Evolutionary conservation across 1,140 invertebrate species (phyloP).

Genomic region (Trichogramma pretiosum): DNA sequence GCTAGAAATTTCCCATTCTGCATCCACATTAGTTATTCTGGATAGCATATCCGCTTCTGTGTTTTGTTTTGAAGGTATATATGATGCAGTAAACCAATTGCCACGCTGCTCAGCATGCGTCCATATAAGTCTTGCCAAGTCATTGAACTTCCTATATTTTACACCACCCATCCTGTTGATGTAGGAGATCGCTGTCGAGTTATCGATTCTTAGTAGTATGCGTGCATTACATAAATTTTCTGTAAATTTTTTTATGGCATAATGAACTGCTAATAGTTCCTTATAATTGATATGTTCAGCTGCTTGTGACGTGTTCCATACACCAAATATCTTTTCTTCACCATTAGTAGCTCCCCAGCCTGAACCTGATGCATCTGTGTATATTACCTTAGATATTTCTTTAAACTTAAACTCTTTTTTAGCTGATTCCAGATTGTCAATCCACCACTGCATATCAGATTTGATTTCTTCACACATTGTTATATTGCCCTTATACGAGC

Average conservation of each 20-base stretch:
- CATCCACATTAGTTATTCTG: constrained; percentile 19
- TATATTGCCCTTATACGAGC: constrained; percentile 14
- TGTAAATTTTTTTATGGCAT: constrained; percentile 27
- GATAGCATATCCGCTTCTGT: constrained; percentile 20
- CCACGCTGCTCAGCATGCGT: constrained; percentile 20
- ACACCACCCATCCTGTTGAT: constrained; percentile 25
- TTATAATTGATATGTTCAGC: constrained; percentile 32
- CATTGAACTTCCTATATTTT: constrained; percentile 8
- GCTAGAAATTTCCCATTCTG: constrained; percentile 17
- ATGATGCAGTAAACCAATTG: constrained; percentile 14
- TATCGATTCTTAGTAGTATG: constrained; percentile 23
- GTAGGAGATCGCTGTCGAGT: constrained; percentile 23
- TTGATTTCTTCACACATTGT: constrained; percentile 1
- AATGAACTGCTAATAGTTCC: constrained; percentile 28
- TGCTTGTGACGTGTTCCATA: constrained; percentile 6
- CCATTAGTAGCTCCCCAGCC: constrained; percentile 15
- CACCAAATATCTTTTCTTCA: constrained; percentile 5
- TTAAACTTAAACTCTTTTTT: constrained; percentile 3
- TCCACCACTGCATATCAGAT: constrained; percentile 15
- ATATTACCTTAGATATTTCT: constrained; percentile 3
- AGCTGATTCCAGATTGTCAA: constrained; percentile 7
- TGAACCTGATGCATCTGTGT: constrained; percentile 16
- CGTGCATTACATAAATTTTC: constrained; percentile 14
- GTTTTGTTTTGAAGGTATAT: constrained; percentile 22
- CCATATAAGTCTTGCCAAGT: constrained; percentile 13